Evolutionary conservation across 1,140 invertebrate genomes (phyloP), one percentile per base, ranked within the genome.

Genomic region (Calliopsis andreniformis): DNA sequence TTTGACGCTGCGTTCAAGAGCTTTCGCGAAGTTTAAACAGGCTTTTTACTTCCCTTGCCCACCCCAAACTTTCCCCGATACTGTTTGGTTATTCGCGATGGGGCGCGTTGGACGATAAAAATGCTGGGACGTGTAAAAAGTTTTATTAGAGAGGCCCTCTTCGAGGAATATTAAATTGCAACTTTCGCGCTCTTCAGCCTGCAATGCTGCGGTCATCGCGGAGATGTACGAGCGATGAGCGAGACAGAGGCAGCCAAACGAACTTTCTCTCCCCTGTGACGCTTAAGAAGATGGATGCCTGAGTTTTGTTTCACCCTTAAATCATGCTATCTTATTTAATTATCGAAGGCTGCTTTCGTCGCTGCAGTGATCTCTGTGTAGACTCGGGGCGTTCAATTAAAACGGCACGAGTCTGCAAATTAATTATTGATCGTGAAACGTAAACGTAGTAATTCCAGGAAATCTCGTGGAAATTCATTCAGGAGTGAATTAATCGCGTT

Each of bases 91-190:
- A 32, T 55, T 59, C 53, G 30, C n/a, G 0, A 42, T 30, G 51
- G 25, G 0, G 8, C 25, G 25, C 51, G 51, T 25, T 2, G 56
- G 25, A 49, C 12, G 43, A 71, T 32, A 47, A 51, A 61, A 47
- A 61, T 23, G 32, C 10, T 25, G 55, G 3, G 4, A 49, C 67
- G 53, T 28, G 43, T 1, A 32, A 32, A 23, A 71, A 71, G 16
- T 71, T 71, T 71, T 61, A 49, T 71, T 51, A 32, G 5, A 6
- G 12, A 1, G 30, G 14, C 20, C 20, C 16, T 23, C 30, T 61
- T 61, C 16, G 55, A 35, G 10, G 56, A 70, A 70, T 61, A 70
- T 70, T 59, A 61, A 70, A 49, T 47, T 18, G n/a, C 20, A 28
- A 49, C 56, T 39, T 49, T 42, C 28, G 35, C n/a, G 30, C 28